These are phyloP conservation scores for Empidonax alnorum DNA, from an alignment of 2,113 vertebrate genomes.

Conservation along the genomic window DNA sequence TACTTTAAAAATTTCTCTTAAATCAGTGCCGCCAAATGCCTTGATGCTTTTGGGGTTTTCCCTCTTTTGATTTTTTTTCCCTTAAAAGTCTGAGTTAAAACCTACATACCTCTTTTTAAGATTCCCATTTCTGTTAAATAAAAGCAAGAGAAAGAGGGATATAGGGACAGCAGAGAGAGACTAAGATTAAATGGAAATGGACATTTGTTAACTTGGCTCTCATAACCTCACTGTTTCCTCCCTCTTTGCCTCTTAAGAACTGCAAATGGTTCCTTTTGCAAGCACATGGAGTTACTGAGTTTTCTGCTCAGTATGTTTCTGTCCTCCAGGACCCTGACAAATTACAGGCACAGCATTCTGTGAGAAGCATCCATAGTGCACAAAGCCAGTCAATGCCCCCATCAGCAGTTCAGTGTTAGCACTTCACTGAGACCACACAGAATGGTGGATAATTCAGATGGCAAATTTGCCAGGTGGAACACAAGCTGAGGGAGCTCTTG, in stretches of 20 bases:
- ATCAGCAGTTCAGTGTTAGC: not conserved
- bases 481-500: not conserved
- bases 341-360: not conserved
- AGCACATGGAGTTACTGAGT: not conserved
- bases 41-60: not conserved
- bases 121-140: not conserved
- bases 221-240: not conserved
- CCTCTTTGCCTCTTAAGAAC: not conserved
- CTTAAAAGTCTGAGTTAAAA: not conserved
- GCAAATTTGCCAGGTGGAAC: not conserved
- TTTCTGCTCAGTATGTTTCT: not conserved
- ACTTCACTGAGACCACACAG: not conserved
- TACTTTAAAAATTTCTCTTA: not conserved
- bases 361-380: not conserved
- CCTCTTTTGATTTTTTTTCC: not conserved
- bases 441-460: not conserved
- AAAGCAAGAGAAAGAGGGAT: not conserved
- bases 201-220: not conserved
- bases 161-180: not conserved
- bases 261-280: accelerated
- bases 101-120: not conserved
- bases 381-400: not conserved
- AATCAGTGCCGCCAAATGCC: not conserved
- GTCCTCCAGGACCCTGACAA: not conserved
- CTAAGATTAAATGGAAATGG: not conserved